Percentiles rank a stretch among this genome's conserved stretches.
Conservation (phyloP, 2,113 vertebrate genomes). For the Dicentrarchus labrax region DNA sequence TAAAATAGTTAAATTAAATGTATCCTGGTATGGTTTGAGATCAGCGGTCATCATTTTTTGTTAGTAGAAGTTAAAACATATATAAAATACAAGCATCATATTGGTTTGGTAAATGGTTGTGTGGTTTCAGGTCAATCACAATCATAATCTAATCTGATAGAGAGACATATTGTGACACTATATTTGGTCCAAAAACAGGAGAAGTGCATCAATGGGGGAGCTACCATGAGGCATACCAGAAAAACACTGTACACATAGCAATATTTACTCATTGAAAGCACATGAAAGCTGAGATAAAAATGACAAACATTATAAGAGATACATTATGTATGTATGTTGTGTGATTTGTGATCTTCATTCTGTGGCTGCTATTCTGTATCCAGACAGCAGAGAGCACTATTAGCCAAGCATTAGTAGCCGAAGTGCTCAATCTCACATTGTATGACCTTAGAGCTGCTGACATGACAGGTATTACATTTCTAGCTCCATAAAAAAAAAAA, state of each 20-base stretch:
- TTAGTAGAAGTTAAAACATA: neutral
- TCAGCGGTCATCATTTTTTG: neutral
- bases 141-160: too few relatives aligned
- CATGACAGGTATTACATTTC: neutral
- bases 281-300: neutral
- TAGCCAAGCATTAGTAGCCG: neutral
- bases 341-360: neutral
- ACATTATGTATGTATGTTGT: neutral
- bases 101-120: neutral
- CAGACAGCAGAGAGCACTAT: constrained; percentile 65
- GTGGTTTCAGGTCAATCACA: neutral
- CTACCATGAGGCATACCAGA: too few relatives aligned
- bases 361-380: constrained; percentile 2
- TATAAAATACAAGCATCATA: too few relatives aligned
- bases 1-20: neutral
- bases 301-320: neutral
- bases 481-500: neutral
- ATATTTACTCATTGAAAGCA: neutral
- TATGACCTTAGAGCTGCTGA: constrained; percentile 10
- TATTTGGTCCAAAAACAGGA: neutral
- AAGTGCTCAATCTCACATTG: neutral
- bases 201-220: neutral
- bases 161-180: neutral
- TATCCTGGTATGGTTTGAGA: neutral
- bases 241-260: too few relatives aligned